phyloP scores from a whole-genome alignment of 2,113 vertebrate genomes.

The Zosterops hypoxanthus region DNA sequence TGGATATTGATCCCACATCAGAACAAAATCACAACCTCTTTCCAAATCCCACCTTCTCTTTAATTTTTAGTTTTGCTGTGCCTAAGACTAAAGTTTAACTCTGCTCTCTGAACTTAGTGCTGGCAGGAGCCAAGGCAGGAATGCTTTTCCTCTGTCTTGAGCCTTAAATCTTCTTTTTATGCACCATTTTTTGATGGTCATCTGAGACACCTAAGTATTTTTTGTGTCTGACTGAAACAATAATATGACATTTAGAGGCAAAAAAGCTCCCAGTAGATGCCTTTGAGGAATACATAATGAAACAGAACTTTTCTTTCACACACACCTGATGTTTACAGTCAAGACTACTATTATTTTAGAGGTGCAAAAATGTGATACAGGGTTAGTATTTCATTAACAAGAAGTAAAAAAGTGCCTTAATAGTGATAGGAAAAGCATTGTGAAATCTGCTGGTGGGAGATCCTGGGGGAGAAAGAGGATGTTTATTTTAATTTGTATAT shows the following conservation, averaged over 20 bases:
- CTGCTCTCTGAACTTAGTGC: slow-evolving; percentile 35
- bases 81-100: neutral
- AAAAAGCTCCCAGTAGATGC: neutral
- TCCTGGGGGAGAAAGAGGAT: neutral
- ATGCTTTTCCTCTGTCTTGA: slow-evolving; percentile 15
- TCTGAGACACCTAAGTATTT: slow-evolving; percentile 75
- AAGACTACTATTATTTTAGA: neutral
- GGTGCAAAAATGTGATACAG: neutral
- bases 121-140: slow-evolving; percentile 32
- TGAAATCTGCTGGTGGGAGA: neutral
- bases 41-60: neutral
- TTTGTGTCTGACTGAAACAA: neutral
- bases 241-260: neutral
- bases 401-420: neutral
- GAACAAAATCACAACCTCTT: neutral
- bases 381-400: neutral
- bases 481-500: neutral
- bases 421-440: neutral
- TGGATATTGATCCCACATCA: neutral
- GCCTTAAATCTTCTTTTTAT: slow-evolving; percentile 54
- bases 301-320: neutral
- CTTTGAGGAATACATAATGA: neutral
- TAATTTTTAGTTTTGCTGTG: neutral
- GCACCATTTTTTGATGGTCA: slow-evolving; percentile 76
- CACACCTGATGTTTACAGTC: neutral